Base-by-base conservation (phyloP, 2,797 vertebrate genomes). In the Morelia viridis region DNA sequence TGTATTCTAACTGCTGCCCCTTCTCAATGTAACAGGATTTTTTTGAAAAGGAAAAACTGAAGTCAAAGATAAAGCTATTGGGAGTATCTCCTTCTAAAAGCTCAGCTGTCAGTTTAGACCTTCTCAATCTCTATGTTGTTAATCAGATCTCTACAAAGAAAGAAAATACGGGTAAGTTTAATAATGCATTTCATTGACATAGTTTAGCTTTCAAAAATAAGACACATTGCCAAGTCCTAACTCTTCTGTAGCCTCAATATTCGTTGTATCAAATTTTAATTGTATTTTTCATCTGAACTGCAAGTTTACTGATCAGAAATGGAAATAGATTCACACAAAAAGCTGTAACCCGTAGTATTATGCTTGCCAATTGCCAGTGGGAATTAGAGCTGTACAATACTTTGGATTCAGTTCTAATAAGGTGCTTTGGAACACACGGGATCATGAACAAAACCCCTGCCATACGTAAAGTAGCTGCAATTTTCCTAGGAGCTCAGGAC, bases 71-170 rank as follows among this genome's bases (percentile, higher is more conserved):
- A 94, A 97, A 97, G 87, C 93, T 97, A 86, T 76, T 98, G 89
- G 95, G 91, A 87, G 92, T 95, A 92, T 95, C 87, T 17, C 96
- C 98, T 71, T 95, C 89, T 92, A 95, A 91, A 94, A 95, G 92
- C 28, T 96, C 97, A 46, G 89, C 96, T 35, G 97, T 96, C 53
- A 99, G 98, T 95, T 98, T 98, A 97, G 99, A 99, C 95, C 97
- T 99, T 85, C 96, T 99, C 90, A 98, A 98, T 46, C 93, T 99
- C 0, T 98, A 98, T 93, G 97, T 99, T 87, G 98, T 99, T 94
- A 99, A 99, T 96, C 98, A 99, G 96, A 98, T 99, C 93, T 97
- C 99, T 61, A 94, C 97, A 89, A 99, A 98, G 94, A 99, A 98
- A 95, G 96, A 97, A 35, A 95, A 65, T 57, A 93, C 92, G 56